These are phyloP conservation scores for Lithophane semibrunnea DNA, from an alignment of 2,888 invertebrate species.

Conservation along the genomic window DNA sequence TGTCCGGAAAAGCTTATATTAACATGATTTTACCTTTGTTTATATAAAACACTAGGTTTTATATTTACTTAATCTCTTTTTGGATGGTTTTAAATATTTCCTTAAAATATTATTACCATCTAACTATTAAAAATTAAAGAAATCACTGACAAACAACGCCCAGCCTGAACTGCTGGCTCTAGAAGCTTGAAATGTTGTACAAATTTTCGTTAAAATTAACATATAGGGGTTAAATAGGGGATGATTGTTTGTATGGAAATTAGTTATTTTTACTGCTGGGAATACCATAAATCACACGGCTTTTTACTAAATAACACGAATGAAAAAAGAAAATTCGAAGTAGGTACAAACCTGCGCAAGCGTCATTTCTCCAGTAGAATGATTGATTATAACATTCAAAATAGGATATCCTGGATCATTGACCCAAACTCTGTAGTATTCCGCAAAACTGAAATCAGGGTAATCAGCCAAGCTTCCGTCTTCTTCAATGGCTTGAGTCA, in stretches of 20 bases:
- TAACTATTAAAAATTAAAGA: neutral
- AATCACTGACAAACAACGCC: neutral
- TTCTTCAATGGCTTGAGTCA: slow-evolving; percentile 80
- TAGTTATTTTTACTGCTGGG: neutral
- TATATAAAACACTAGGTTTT: no score
- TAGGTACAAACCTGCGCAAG: slow-evolving; percentile 81
- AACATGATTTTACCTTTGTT: no score
- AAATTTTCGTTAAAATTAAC: neutral
- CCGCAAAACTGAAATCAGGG: slow-evolving; percentile 78
- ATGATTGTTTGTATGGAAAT: neutral
- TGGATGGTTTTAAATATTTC: neutral
- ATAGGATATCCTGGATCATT: slow-evolving; percentile 91
- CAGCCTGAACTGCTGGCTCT: neutral
- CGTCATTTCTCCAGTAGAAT: slow-evolving; percentile 76
- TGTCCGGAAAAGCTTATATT: no score
- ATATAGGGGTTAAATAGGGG: neutral
- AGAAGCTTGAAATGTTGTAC: neutral
- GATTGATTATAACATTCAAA: slow-evolving; percentile 86
- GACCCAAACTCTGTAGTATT: slow-evolving; percentile 91
- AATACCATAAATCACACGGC: neutral
- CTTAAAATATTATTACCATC: neutral
- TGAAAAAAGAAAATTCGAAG: no score
- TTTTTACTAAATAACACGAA: neutral
- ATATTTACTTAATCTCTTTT: neutral
- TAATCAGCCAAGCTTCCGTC: slow-evolving; percentile 78